These are phyloP conservation scores for Aphidius colemani DNA, from an alignment of 2,888 invertebrate species.

Conservation along the genomic window DNA sequence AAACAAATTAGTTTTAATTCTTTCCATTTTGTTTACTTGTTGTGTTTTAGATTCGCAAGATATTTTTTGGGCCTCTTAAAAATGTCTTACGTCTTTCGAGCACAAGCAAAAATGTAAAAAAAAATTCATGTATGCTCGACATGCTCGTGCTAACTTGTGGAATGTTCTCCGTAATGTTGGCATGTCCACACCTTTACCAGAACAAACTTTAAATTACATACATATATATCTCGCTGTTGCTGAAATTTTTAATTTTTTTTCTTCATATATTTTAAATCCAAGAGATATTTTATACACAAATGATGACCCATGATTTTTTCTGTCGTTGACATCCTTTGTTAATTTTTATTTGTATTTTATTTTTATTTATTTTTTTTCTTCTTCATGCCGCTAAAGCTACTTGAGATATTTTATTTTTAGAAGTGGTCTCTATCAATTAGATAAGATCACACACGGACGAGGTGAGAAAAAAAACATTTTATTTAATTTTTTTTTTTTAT, in stretches of 20 bases:
- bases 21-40: constrained; percentile 11
- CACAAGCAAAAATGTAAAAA: neutral
- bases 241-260: constrained; percentile 18
- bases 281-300: too few species aligned
- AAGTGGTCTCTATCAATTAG: constrained; percentile 16
- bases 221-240: too few species aligned
- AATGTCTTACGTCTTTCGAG: constrained; percentile 9
- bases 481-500: constrained; percentile 1
- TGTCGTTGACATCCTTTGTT: too few species aligned
- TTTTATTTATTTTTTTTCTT: too few species aligned
- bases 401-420: neutral
- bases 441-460: constrained; percentile 11
- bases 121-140: neutral
- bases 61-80: constrained; percentile 12
- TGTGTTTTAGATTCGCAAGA: constrained; percentile 9
- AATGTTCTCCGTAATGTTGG: constrained; percentile 27
- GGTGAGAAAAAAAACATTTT: constrained; percentile 3
- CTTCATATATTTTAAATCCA: constrained; percentile 21
- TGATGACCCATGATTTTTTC: too few species aligned
- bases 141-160: constrained; percentile 14
- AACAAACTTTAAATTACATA: neutral
- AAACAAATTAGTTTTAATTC: constrained; percentile 20
- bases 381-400: too few species aligned
- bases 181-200: constrained; percentile 26
- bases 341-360: too few species aligned